phyloP scores from a whole-genome alignment of 2,888 invertebrate genomes.

The Bombylius discolor region DNA sequence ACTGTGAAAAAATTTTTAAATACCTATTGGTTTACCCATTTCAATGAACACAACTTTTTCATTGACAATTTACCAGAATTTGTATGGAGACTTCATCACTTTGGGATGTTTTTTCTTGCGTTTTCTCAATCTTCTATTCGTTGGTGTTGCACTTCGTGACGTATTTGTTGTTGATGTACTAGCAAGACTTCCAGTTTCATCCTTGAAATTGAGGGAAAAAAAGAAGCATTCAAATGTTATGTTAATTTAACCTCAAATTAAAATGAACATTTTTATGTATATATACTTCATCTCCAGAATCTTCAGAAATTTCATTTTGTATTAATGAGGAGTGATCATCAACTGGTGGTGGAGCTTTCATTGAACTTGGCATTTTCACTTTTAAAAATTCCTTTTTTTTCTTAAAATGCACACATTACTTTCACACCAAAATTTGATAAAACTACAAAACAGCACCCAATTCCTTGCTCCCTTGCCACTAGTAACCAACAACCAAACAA shows the following conservation, averaged over 20 bases:
- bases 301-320: conserved; percentile 10
- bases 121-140: conserved; percentile 43
- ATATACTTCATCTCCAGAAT: conserved; percentile 13
- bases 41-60: background rate
- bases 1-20: conserved; percentile 23
- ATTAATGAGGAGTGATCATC: conserved; percentile 3
- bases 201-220: conserved; percentile 14
- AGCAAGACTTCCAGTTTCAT: conserved; percentile 69
- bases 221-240: background rate
- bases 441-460: no score
- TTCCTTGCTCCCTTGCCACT: no score
- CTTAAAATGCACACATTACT: no score
- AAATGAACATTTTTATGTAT: background rate
- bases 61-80: conserved; percentile 49
- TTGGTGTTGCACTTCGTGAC: conserved; percentile 68
- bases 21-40: background rate
- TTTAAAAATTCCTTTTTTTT: no score
- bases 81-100: conserved; percentile 59
- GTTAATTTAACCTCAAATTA: background rate
- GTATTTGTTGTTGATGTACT: conserved; percentile 71
- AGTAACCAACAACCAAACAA: no score
- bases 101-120: conserved; percentile 42
- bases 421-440: no score
- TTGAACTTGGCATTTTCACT: conserved; percentile 7
- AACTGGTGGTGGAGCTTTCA: conserved; percentile 12